These are phyloP conservation scores for Epinephelus lanceolatus DNA, from an alignment of 2,113 vertebrate species.

Conservation along the genomic window DNA sequence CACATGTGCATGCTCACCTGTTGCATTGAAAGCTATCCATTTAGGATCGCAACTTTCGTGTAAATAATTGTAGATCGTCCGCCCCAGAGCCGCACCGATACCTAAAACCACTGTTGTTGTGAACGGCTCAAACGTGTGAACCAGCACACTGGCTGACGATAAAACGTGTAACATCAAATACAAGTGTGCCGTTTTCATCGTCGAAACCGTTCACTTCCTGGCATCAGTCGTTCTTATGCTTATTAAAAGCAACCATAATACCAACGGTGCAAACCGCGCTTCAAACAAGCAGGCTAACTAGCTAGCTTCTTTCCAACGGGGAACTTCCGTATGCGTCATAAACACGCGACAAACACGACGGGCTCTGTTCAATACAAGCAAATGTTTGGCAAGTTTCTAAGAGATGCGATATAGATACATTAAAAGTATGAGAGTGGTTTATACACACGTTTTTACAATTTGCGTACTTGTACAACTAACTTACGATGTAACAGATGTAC, in stretches of 20 bases:
- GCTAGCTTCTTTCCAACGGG: neutral
- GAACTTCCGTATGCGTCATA: constrained; percentile 65
- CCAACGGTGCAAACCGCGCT: neutral
- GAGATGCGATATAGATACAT: accelerated
- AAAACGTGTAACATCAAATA: constrained; percentile 48
- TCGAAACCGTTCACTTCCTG: neutral
- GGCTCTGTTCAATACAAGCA: neutral
- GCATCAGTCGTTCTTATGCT: neutral
- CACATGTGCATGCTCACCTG: constrained; percentile 64
- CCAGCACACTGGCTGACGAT: constrained; percentile 22
- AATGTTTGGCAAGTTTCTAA: neutral
- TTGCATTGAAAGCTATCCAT: constrained; percentile 80
- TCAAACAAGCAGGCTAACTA: neutral
- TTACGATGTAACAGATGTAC: neutral
- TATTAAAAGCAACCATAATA: neutral
- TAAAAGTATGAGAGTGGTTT: accelerated
- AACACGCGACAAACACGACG: neutral
- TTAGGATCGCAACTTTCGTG: constrained; percentile 71
- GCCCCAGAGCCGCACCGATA: constrained; percentile 63
- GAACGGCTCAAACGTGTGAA: constrained; percentile 78
- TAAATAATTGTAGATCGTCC: constrained; percentile 74
- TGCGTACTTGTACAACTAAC: neutral
- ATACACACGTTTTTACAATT: neutral
- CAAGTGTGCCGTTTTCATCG: constrained; percentile 65
- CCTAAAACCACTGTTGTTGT: constrained; percentile 64